These are phyloP conservation scores for Lepus oiostolus DNA, from an alignment of 2,797 vertebrate genomes.

Conservation along the genomic window DNA sequence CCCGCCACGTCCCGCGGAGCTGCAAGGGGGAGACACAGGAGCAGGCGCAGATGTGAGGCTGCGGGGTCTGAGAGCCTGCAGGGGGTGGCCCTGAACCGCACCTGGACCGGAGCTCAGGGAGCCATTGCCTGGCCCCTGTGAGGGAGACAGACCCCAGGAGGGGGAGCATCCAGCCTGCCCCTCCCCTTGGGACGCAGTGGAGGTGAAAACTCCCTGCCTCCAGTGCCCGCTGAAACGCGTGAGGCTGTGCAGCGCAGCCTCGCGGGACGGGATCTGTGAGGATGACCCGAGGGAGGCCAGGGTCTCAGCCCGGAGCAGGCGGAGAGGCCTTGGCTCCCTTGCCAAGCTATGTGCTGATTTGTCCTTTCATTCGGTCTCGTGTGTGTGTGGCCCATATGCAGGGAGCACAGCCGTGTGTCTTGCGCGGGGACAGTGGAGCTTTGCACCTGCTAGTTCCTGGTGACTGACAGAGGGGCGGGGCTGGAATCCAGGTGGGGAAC, in stretches of 20 bases:
- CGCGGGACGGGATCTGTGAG: not conserved
- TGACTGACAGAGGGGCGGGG: too few relatives aligned
- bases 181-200: not conserved
- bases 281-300: not conserved
- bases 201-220: too few relatives aligned
- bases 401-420: not conserved
- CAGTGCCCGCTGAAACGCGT: too few relatives aligned
- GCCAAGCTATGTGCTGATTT: too few relatives aligned
- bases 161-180: not conserved
- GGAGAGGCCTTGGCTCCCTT: not conserved
- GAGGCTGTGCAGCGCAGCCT: too few relatives aligned
- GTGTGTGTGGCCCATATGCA: accelerated
- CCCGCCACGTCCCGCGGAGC: not conserved
- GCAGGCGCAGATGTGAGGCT: not conserved
- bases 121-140: not conserved
- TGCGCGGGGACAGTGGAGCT: accelerated
- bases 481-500: not conserved
- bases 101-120: not conserved
- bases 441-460: too few relatives aligned
- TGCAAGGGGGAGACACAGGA: not conserved
- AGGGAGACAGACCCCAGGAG: not conserved
- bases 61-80: too few relatives aligned
- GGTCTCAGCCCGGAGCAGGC: too few relatives aligned
- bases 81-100: accelerated
- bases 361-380: too few relatives aligned